phyloP scores from a whole-genome alignment of 2,113 vertebrate species.

The Tachysurus fulvidraco region DNA sequence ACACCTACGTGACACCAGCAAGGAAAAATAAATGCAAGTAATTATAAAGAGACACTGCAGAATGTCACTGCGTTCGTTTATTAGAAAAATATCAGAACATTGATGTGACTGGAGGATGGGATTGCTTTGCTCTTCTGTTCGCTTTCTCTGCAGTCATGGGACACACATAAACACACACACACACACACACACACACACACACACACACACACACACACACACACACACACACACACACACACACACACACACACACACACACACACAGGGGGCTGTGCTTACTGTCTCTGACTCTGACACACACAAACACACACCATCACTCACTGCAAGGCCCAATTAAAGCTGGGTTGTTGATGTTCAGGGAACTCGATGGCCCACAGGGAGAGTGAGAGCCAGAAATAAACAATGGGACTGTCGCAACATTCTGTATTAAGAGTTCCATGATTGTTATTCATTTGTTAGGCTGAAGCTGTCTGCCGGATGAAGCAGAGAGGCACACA shows the following conservation, averaged over 20 bases:
- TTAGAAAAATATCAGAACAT: not conserved
- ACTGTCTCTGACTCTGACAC: not conserved
- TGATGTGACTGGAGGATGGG: not conserved
- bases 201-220: conserved; percentile 37
- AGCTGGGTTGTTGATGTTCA: conserved; percentile 29
- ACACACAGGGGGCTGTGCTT: conserved; percentile 23
- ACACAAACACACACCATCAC: conserved; percentile 13
- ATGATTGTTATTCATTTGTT: not conserved
- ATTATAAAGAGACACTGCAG: not conserved
- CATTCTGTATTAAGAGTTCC: not conserved
- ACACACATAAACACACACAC: conserved; percentile 40
- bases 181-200: conserved; percentile 34
- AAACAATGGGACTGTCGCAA: conserved; percentile 12
- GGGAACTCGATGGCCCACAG: conserved; percentile 15
- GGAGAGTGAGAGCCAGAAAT: conserved; percentile 15
- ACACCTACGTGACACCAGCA: not conserved
- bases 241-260: no score
- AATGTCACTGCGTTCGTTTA: not conserved
- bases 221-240: conserved; percentile 9
- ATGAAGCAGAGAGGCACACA: not conserved
- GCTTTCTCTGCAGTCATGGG: conserved; percentile 18
- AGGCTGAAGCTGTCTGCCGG: not conserved
- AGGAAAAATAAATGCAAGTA: not conserved
- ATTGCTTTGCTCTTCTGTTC: not conserved
- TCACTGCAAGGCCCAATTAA: conserved; percentile 42